Evolutionary conservation across 2,113 vertebrate genomes (phyloP).

Genomic region (Chelonoidis abingdonii): DNA sequence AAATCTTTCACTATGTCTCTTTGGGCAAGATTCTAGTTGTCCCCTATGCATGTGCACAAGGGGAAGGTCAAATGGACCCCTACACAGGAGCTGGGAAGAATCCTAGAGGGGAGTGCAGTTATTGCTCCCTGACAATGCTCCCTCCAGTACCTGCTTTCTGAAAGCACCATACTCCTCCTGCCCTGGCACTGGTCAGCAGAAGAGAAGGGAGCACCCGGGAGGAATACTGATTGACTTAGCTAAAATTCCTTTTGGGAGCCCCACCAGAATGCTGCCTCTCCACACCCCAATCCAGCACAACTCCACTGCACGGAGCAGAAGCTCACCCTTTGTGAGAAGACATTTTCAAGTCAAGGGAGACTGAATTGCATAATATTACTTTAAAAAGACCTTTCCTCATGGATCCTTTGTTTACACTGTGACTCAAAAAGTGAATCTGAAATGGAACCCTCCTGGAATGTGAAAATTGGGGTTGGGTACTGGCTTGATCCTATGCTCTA

Average conservation of each 20-base stretch:
- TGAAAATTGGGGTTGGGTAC: constrained; percentile 10
- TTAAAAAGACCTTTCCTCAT: not conserved
- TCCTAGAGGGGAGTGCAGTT: rapidly evolving
- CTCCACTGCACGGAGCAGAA: not conserved
- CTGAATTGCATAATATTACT: not conserved
- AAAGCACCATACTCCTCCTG: not conserved
- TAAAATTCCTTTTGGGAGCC: not conserved
- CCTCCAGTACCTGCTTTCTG: not conserved
- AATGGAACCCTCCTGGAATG: not conserved
- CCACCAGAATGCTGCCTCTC: not conserved
- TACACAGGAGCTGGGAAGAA: not conserved
- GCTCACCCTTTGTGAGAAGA: not conserved
- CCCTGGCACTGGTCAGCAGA: not conserved
- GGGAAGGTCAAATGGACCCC: not conserved
- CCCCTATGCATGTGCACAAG: not conserved
- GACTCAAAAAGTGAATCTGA: not conserved
- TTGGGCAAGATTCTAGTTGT: not conserved
- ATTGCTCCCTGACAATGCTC: not conserved
- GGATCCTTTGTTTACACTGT: not conserved
- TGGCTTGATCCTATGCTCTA: constrained; percentile 8
- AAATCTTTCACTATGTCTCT: not conserved
- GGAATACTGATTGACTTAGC: not conserved
- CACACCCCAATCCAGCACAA: not conserved
- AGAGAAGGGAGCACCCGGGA: not conserved
- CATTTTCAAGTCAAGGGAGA: not conserved